phyloP scores from a whole-genome alignment of 2,797 vertebrate genomes.

The Oreortyx pictus region DNA sequence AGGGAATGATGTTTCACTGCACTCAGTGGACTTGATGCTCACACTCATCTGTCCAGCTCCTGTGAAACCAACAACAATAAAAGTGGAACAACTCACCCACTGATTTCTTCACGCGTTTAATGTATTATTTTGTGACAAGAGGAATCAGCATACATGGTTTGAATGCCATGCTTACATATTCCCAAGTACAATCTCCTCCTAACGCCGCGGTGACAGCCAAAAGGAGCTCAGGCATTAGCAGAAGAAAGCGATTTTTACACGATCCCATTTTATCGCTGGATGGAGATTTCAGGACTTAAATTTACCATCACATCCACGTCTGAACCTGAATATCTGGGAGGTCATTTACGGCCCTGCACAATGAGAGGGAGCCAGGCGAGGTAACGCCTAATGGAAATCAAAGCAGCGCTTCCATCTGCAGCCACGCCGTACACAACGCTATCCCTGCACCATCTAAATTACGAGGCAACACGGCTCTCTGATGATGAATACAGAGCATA shows the following conservation, averaged over 20 bases:
- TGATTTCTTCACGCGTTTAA: background rate
- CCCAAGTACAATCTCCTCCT: constrained; percentile 27
- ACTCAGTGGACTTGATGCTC: background rate
- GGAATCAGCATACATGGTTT: background rate
- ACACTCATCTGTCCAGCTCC: background rate
- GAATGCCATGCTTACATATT: constrained; percentile 27
- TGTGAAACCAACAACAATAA: constrained; percentile 7
- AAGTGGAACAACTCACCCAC: background rate
- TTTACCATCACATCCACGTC: constrained; percentile 44
- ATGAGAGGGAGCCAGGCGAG: constrained; percentile 53
- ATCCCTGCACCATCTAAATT: constrained; percentile 30
- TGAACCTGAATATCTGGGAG: constrained; percentile 56
- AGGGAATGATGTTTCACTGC: constrained; percentile 12
- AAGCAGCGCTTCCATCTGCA: constrained; percentile 41
- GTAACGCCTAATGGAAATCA: constrained; percentile 63
- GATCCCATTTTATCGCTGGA: constrained; percentile 47
- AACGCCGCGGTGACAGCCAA: constrained; percentile 47
- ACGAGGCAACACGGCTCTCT: background rate
- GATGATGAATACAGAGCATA: constrained; percentile 46
- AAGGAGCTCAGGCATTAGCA: constrained; percentile 44
- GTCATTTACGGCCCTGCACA: constrained; percentile 50
- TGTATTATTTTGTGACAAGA: constrained; percentile 20
- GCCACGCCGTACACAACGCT: background rate
- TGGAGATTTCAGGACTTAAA: constrained; percentile 62
- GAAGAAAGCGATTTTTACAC: constrained; percentile 59